Conservation (phyloP, 2,888 invertebrate genomes). For the Notodonta dromedarius region DNA sequence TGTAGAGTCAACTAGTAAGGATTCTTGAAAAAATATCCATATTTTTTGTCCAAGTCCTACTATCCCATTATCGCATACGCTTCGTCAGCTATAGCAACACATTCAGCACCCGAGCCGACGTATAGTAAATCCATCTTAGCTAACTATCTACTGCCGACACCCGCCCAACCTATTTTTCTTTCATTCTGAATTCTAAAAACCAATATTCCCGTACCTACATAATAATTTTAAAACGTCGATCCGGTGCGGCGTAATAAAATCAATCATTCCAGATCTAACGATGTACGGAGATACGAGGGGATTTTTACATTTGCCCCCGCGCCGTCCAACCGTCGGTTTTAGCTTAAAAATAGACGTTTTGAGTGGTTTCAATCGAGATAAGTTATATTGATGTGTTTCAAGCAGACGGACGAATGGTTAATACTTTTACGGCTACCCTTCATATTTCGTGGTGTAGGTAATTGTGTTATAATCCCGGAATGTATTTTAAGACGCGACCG, state of each 20-base stretch:
- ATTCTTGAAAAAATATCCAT: too few relatives aligned
- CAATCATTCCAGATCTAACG: constrained; percentile 76
- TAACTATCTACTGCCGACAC: not conserved
- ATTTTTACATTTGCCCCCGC: constrained; percentile 71
- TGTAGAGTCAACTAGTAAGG: too few relatives aligned
- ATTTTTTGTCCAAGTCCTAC: too few relatives aligned
- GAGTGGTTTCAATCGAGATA: constrained; percentile 73
- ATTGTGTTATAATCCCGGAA: constrained; percentile 53
- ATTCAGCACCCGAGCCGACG: too few relatives aligned
- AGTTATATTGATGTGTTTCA: constrained; percentile 75
- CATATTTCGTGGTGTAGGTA: constrained; percentile 50
- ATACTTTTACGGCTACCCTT: constrained; percentile 55
- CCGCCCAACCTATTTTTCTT: constrained; percentile 17
- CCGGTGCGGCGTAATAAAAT: constrained; percentile 74
- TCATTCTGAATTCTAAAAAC: constrained; percentile 38
- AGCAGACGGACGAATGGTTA: constrained; percentile 59
- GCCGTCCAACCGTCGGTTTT: constrained; percentile 54
- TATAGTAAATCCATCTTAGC: too few relatives aligned
- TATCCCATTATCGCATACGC: too few relatives aligned
- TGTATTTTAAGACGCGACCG: constrained; percentile 42
- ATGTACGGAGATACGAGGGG: constrained; percentile 63
- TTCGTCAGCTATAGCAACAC: too few relatives aligned
- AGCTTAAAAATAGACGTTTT: constrained; percentile 80
- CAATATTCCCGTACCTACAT: constrained; percentile 47
- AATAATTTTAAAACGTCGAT: constrained; percentile 71